Base-by-base conservation (phyloP, 2,888 invertebrate genomes). In the Perdita meconis region DNA sequence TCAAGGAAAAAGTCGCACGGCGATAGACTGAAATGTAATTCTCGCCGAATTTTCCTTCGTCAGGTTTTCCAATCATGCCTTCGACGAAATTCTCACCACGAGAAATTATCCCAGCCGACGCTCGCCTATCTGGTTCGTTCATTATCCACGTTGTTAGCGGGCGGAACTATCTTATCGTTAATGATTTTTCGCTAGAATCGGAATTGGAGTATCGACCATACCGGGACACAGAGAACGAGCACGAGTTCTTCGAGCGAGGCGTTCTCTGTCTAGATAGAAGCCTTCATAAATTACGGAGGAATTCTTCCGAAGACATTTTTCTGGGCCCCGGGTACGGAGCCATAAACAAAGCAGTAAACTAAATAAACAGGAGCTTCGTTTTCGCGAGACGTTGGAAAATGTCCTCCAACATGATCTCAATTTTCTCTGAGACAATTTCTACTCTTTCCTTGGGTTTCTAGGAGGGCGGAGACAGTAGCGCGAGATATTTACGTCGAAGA, bases 141-240 rank as follows among this genome's bases (percentile, higher is more conserved):
- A 60, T 81, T 81, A 81, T 76, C 59, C 60, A 30, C 61, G 53
- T 68, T 67, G 73, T 67, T 79, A 79, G 70, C 70, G 56, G 71
- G 51, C 56, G 34, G 38, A 76, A 76, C 73, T 77, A 65, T 82
- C 71, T 82, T 72, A 68, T 64, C 66, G 44, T 71, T 73, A 70
- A 73, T 60, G 50, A 67, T 67, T 75, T 19, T 22, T 47, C 22
- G 19, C 10, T 8, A 22, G 22, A 16, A 8, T 10, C 22, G 47
- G 3, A 8, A 19, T 10, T 19, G 22, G 2, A 1, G 19, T 10
- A 19, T 22, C 22, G 10, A 47, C 47, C 47, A 16, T 47, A 10
- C 10, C 22, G 19, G 47, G 1, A 19, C 10, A 19, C 22, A 47
- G 16, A 10, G 16, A n/a, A 19, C 44, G 8, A 8, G 44, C 44